Conservation (phyloP, 2,113 vertebrate species). For the Cyanocitta stelleri region DNA sequence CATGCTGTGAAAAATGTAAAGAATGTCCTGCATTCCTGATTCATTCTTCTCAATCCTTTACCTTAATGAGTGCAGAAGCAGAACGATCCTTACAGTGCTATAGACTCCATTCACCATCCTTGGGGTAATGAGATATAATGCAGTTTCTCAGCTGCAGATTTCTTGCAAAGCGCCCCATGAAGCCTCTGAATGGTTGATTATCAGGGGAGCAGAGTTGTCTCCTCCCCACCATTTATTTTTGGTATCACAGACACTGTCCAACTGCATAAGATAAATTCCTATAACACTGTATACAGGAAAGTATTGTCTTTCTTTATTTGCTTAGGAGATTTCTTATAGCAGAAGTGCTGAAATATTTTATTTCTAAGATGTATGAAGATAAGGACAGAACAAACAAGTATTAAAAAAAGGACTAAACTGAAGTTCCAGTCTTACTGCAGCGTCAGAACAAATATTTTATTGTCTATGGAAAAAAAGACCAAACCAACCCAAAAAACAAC, state of each 20-base stretch:
- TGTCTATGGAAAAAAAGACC: neutral
- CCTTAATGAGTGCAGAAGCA: neutral
- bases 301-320: neutral
- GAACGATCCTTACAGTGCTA: neutral
- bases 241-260: neutral
- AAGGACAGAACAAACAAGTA: neutral
- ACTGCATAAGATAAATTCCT: neutral
- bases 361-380: neutral
- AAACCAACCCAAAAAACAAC: neutral
- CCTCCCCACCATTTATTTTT: neutral
- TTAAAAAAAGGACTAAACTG: neutral
- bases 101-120: neutral
- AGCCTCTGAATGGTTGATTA: neutral
- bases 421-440: neutral
- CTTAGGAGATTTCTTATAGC: neutral
- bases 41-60: neutral
- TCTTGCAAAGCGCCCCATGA: neutral
- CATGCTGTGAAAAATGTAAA: neutral
- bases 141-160: neutral
- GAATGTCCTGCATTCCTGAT: neutral
- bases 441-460: neutral
- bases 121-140: neutral
- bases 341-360: neutral
- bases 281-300: neutral
- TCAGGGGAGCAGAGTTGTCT: neutral